Conservation (phyloP, 1,140 invertebrate genomes). For the Anthonomus grandis region DNA sequence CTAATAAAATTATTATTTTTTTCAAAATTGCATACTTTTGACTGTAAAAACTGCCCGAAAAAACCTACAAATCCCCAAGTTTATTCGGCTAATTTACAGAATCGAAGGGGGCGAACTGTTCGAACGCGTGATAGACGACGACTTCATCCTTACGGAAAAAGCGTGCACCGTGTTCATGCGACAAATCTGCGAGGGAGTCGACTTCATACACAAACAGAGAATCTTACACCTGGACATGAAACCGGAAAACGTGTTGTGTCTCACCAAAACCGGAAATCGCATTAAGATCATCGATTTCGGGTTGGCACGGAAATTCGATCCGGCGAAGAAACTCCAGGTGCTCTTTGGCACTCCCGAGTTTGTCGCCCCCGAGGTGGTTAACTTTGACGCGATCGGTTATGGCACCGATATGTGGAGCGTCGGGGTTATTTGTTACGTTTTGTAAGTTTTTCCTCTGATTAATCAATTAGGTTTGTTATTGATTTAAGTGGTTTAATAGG, state of each 20-base stretch:
- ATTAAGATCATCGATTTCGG: conserved; percentile 99
- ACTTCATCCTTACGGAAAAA: conserved; percentile 93
- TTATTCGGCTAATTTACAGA: conserved; percentile 56
- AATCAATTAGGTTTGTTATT: neutral
- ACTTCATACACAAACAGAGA: conserved; percentile 92
- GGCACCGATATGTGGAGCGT: conserved; percentile 98
- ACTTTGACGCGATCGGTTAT: conserved; percentile 94
- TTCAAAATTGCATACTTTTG: too few relatives aligned
- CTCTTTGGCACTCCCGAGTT: conserved; percentile 98
- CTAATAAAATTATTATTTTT: too few relatives aligned
- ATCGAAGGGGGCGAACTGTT: conserved; percentile 97
- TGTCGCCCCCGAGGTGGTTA: conserved; percentile 97
- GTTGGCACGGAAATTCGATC: conserved; percentile 87
- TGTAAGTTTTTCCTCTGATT: conserved; percentile 70
- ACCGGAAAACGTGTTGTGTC: conserved; percentile 96
- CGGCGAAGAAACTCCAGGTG: conserved; percentile 84
- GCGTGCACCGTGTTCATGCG: conserved; percentile 94
- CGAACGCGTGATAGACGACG: conserved; percentile 96
- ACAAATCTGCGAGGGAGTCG: conserved; percentile 95
- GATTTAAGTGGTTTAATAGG: conserved; percentile 54
- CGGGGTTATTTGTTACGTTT: conserved; percentile 94
- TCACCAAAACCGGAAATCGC: conserved; percentile 90
- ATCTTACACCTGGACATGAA: conserved; percentile 97
- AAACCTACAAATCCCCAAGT: too few relatives aligned
- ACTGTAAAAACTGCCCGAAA: too few relatives aligned